A percentile compares a stretch with the other conserved stretches of the same genome.
Evolutionary conservation across 2,113 vertebrate species (phyloP).

Genomic region (Peromyscus californicus): DNA sequence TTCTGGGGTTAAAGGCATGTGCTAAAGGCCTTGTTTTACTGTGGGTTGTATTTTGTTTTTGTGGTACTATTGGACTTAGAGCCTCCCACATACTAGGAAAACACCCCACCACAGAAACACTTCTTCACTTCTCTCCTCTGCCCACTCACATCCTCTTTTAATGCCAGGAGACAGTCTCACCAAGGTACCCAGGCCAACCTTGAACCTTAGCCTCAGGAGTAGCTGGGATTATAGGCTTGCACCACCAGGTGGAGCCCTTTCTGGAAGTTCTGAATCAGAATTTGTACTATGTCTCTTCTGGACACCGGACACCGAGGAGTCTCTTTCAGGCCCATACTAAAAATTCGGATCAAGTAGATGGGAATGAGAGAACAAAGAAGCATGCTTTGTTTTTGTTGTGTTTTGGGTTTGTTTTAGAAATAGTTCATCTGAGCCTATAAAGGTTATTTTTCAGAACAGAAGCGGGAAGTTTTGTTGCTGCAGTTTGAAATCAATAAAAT

Average conservation of each 20-base stretch:
- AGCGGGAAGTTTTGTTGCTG: background rate
- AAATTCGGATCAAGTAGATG: slow-evolving; percentile 42
- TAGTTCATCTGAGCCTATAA: background rate
- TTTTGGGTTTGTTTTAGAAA: background rate
- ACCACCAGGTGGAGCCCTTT: background rate
- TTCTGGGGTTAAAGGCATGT: background rate
- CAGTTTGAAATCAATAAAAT: background rate
- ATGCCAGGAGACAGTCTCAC: background rate
- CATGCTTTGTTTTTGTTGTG: background rate
- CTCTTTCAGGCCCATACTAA: slow-evolving; percentile 39
- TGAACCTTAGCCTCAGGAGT: background rate
- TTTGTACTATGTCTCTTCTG: background rate
- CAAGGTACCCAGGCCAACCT: background rate
- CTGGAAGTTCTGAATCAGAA: slow-evolving; percentile 24
- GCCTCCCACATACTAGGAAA: background rate
- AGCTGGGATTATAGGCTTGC: background rate
- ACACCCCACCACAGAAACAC: background rate
- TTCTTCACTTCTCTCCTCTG: background rate
- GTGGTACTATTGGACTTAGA: background rate
- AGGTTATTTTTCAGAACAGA: background rate
- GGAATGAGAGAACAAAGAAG: background rate
- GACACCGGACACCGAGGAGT: background rate
- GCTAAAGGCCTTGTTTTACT: background rate
- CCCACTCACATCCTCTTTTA: background rate
- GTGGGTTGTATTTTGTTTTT: background rate